Conservation (phyloP, 1,140 invertebrate species). For the Drosophila lacertosa region DNA sequence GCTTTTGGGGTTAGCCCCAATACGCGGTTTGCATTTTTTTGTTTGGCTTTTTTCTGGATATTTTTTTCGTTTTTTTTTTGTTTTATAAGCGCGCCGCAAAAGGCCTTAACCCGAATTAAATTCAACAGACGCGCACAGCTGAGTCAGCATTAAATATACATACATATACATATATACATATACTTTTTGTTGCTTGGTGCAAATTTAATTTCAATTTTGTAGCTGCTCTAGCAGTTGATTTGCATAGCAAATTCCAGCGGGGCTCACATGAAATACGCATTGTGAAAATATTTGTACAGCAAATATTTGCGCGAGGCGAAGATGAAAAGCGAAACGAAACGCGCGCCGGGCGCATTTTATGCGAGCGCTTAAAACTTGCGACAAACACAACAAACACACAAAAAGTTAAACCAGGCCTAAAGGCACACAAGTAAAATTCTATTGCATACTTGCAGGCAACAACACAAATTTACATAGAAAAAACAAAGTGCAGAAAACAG, state of each 20-base stretch:
- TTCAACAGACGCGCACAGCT: conserved; percentile 32
- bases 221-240: conserved; percentile 36
- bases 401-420: neutral
- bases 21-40: conserved; percentile 44
- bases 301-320: conserved; percentile 38
- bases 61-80: conserved; percentile 5
- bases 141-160: too few species aligned
- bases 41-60: neutral
- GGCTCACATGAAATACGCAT: conserved; percentile 50
- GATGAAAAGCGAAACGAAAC: conserved; percentile 35
- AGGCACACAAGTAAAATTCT: conserved; percentile 8
- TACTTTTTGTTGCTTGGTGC: conserved; percentile 3
- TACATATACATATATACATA: too few species aligned
- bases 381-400: conserved; percentile 3
- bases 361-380: too few species aligned
- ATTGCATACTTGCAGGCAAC: conserved; percentile 27
- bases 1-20: conserved; percentile 63
- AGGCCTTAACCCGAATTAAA: conserved; percentile 72
- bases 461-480: neutral
- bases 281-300: conserved; percentile 61
- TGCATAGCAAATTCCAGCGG: conserved; percentile 64
- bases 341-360: conserved; percentile 3
- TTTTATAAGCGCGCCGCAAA: conserved; percentile 39
- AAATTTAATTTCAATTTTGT: conserved; percentile 77
- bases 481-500: too few species aligned